phyloP scores from a whole-genome alignment of 2,888 invertebrate species.

The Drosophila neotestacea region DNA sequence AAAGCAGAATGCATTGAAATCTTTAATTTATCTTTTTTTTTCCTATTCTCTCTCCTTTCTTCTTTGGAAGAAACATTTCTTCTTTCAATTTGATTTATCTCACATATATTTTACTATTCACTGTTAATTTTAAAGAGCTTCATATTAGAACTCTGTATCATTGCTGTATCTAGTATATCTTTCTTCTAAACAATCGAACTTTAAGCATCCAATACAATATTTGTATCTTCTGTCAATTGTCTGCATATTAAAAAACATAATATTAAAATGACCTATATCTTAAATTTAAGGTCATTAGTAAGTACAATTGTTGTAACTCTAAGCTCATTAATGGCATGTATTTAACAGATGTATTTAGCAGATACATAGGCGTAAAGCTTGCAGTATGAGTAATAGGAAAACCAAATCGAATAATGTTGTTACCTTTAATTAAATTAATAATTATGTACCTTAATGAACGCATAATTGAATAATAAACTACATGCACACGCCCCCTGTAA shows the following conservation, averaged over 20 bases:
- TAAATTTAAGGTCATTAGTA: background rate
- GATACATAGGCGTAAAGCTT: background rate
- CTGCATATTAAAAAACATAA: no score
- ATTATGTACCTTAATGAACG: constrained; percentile 77
- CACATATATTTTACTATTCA: no score
- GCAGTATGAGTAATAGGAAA: constrained; percentile 46
- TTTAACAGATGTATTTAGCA: background rate
- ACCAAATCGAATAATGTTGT: constrained; percentile 59
- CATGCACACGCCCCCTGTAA: constrained; percentile 25
- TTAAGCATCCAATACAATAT: background rate
- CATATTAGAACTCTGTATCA: no score
- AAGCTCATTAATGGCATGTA: constrained; percentile 7
- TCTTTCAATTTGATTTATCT: no score
- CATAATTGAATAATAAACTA: constrained; percentile 79
- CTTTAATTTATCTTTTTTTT: no score
- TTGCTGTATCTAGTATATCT: no score
- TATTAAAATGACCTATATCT: no score
- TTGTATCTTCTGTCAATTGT: background rate
- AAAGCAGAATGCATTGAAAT: no score
- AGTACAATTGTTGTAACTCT: background rate
- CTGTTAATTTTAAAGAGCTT: no score
- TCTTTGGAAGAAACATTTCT: no score
- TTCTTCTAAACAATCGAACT: no score
- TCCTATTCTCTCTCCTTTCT: no score
- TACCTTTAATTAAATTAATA: constrained; percentile 77